A percentile compares a stretch with the other conserved stretches of the same genome.
phyloP scores from a whole-genome alignment of 2,797 vertebrate species.

The Etheostoma perlongum region DNA sequence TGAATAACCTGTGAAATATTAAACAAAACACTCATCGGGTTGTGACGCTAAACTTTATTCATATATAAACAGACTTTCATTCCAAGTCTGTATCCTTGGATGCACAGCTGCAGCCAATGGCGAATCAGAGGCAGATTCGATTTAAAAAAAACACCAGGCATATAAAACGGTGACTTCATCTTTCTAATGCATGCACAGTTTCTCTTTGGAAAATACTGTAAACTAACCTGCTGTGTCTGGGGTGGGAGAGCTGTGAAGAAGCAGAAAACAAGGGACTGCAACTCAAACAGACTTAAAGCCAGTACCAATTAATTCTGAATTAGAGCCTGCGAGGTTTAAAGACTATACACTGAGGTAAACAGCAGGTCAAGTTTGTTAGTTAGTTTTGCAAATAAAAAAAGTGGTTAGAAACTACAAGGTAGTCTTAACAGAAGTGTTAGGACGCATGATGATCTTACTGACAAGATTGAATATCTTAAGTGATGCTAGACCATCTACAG shows the following conservation, averaged over 20 bases:
- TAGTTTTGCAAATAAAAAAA: background rate
- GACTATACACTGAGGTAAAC: constrained; percentile 36
- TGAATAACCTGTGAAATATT: background rate
- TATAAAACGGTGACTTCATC: too few relatives aligned
- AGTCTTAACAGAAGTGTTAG: background rate
- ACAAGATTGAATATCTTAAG: background rate
- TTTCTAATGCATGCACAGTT: constrained; percentile 2
- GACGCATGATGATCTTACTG: background rate
- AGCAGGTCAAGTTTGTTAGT: constrained; percentile 27
- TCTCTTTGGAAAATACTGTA: constrained; percentile 41
- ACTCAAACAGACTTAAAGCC: constrained; percentile 32
- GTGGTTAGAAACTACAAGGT: background rate
- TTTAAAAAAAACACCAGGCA: too few relatives aligned
- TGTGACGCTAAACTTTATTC: background rate
- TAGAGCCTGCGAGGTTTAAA: constrained; percentile 40
- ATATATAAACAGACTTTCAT: background rate
- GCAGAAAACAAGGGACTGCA: constrained; percentile 33
- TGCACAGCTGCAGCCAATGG: constrained; percentile 17
- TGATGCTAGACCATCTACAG: background rate
- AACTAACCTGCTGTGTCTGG: constrained; percentile 31
- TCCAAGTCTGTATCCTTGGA: constrained; percentile 6
- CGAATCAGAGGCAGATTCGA: constrained; percentile 7
- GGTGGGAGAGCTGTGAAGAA: constrained; percentile 21
- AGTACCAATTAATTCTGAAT: constrained; percentile 55
- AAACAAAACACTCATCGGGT: background rate